Base-by-base conservation (phyloP, 2,888 invertebrate genomes). In the Drosophila yooni region DNA sequence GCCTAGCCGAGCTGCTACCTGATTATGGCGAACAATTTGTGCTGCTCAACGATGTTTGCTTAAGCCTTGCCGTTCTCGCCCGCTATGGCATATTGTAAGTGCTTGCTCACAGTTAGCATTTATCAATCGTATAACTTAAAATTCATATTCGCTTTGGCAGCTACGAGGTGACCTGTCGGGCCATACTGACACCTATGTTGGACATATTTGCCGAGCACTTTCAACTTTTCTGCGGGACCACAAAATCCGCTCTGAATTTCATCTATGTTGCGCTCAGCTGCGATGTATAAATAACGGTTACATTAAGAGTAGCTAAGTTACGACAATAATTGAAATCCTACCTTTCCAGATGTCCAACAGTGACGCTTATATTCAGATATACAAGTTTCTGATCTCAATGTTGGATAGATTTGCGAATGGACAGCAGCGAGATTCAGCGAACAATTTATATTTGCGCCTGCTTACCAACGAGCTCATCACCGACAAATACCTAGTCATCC, bases 41-140 rank as follows among this genome's bases (percentile, higher is more conserved):
- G 0, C 51, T 40, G 3, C 70, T 89, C 0, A 62, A 65, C 11
- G 56, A 70, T 0, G 53, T 71, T 25, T 85, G 84, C 48, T 57
- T 70, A 0, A 50, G 21, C 0, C 75, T 90, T 1, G 33, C 73
- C 15, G 52, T 82, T 2, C 43, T 80, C 13, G 56, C 70, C 7
- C 81, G 86, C 33, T 89, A 82, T 52, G 80, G 86, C 21, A 65
- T 89, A 43, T 80, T 82, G 90, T 85, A 66, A 69, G 88, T 66
- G 8, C 8, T 56, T 27, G 5, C 2, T 6, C 11, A 11, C n/a
- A 13, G 7, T 36, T 5, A 27, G 2, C 1, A 15, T 5, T 11
- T 15, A n/a, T 25, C 15, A 15, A 15, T 38, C 46, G 11, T 3
- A 2, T 58, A 52, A 29, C 18, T 10, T 18, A 21, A 10, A 43